These are phyloP conservation scores for Ploceus nigricollis DNA, from an alignment of 2,113 vertebrate species.

Conservation along the genomic window DNA sequence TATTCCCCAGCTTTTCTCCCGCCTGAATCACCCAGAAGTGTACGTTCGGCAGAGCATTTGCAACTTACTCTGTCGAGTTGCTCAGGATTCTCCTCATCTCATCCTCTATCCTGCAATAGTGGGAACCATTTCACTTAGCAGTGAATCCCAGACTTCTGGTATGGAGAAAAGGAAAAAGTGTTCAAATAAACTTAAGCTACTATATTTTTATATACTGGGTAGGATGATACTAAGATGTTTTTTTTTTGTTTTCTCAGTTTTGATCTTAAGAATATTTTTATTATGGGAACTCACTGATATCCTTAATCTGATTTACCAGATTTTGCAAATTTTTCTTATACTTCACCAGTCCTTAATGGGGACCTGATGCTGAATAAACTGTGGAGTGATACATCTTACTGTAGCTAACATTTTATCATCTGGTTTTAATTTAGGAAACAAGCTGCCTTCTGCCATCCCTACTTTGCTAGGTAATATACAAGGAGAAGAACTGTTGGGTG, in stretches of 20 bases:
- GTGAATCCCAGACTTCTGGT: constrained; percentile 91
- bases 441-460: constrained; percentile 89
- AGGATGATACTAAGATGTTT: neutral
- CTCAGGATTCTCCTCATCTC: constrained; percentile 95
- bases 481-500: constrained; percentile 82
- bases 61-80: constrained; percentile 92
- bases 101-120: constrained; percentile 97
- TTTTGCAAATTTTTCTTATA: neutral
- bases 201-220: neutral
- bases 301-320: neutral
- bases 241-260: neutral
- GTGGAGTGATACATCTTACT: neutral
- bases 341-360: neutral
- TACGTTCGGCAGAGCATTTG: constrained; percentile 98
- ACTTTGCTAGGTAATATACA: constrained; percentile 93
- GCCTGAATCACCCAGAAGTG: constrained; percentile 95
- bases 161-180: neutral
- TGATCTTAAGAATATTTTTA: neutral
- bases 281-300: neutral
- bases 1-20: constrained; percentile 96
- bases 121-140: constrained; percentile 93
- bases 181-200: neutral
- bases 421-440: constrained; percentile 77
- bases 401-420: neutral
- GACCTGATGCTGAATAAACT: neutral